Conservation (phyloP, 2,888 invertebrate species). For the Pheosia tremula region DNA sequence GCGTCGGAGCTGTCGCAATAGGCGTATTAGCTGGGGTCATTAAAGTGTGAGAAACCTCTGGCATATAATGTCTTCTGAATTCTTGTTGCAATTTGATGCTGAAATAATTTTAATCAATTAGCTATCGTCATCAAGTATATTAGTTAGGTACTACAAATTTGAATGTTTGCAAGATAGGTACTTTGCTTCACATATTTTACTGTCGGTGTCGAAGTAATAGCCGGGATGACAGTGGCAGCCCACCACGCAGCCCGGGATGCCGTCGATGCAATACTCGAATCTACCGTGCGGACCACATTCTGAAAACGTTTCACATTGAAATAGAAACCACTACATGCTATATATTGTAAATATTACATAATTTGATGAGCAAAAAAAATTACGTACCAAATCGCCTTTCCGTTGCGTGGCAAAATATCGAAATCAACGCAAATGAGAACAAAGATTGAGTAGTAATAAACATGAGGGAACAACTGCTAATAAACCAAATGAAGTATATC, state of each 20-base stretch:
- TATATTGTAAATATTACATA: background rate
- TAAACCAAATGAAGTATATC: conserved; percentile 12
- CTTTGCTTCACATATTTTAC: conserved; percentile 78
- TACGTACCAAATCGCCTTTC: conserved; percentile 28
- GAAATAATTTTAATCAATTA: conserved; percentile 32
- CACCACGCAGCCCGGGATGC: conserved; percentile 70
- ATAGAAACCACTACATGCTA: background rate
- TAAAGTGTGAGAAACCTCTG: conserved; percentile 45
- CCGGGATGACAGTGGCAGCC: conserved; percentile 79
- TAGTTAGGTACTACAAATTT: background rate
- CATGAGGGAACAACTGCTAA: conserved; percentile 20
- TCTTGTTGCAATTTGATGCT: conserved; percentile 62
- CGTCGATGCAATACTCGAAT: conserved; percentile 76
- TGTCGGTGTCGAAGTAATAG: conserved; percentile 74
- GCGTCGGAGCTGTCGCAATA: conserved; percentile 22
- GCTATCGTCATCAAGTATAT: background rate
- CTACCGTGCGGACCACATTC: conserved; percentile 75
- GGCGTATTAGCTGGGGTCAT: conserved; percentile 22
- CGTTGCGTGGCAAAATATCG: conserved; percentile 7
- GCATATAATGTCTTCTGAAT: conserved; percentile 46
- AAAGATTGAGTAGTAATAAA: conserved; percentile 16
- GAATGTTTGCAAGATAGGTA: conserved; percentile 36
- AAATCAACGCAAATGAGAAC: conserved; percentile 15
- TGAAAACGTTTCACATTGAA: conserved; percentile 31
- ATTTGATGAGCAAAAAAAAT: background rate